Base-by-base conservation (phyloP, 2,797 vertebrate species). In the Ctenopoma kingsleyae region DNA sequence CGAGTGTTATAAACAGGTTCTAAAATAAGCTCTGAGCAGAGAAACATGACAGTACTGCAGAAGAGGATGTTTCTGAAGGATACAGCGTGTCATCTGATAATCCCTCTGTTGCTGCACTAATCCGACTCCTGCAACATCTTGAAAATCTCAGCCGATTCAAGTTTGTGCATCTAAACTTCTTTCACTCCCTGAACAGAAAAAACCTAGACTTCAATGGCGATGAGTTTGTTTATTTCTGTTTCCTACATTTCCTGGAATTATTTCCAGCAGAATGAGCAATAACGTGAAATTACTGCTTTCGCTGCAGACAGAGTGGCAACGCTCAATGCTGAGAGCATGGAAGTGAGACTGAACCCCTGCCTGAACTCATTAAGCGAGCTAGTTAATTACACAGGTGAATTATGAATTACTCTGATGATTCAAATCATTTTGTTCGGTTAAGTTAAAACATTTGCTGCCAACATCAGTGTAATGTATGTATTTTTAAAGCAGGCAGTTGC, bases 61-160 rank as follows among this genome's bases (percentile, higher is more conserved):
- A 60, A 47, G 63, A 63, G 54, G 71, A 78, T 17, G 53, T 60
- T 60, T 77, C 60, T 43, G 62, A 80, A 47, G 63, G 50, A 10
- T 4, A 32, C 49, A 23, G 48, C 6, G 49, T 32, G 52, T 69
- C 66, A 56, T 70, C 54, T 80, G 72, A 78, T 79, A 76, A 81
- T 87, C 81, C 81, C 81, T 75, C 49, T 67, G 76, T 54, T 52
- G 83, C 58, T 55, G 56, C 69, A 53, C 67, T 74, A 50, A 66
- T 84, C 76, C 32, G 49, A 44, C 76, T 78, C 47, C 51, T 68
- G 61, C 71, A 64, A 73, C 64, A 77, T 44, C 59, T 41, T 54
- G 35, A 56, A 61, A 57, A 55, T 43, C 48, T 22, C 59, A 11
- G 23, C 5, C 8, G 16, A 10, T 22, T 15, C 36, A 46, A 19